A percentile compares a stretch with the other conserved stretches of the same genome.
phyloP scores from a whole-genome alignment of 2,888 invertebrate genomes.

The Polydrusus pterygomalis region DNA sequence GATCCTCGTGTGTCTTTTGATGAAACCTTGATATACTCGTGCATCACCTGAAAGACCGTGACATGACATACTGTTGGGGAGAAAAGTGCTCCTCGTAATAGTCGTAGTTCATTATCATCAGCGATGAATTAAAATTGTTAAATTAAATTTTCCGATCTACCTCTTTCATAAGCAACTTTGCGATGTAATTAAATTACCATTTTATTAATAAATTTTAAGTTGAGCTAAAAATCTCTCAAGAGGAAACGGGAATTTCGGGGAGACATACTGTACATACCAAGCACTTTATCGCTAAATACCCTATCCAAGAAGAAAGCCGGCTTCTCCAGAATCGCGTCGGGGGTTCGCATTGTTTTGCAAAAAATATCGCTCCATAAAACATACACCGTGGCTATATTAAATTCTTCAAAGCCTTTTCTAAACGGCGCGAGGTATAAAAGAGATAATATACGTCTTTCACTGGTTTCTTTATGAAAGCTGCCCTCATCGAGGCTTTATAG shows the following conservation, averaged over 20 bases:
- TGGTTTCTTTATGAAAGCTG: conserved; percentile 53
- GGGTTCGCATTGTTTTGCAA: conserved; percentile 62
- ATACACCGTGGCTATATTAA: conserved; percentile 62
- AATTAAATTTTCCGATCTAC: background rate
- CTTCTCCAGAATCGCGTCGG: conserved; percentile 40
- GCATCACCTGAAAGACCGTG: no score
- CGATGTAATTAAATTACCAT: background rate
- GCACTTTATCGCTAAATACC: conserved; percentile 51
- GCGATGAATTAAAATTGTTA: no score
- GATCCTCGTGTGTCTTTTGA: no score
- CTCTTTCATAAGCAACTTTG: background rate
- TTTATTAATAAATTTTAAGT: background rate
- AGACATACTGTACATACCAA: conserved; percentile 36
- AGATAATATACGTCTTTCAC: conserved; percentile 52
- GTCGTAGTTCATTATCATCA: no score
- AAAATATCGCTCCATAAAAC: conserved; percentile 68
- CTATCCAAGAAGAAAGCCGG: conserved; percentile 40
- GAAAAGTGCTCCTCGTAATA: no score
- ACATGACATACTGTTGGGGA: no score
- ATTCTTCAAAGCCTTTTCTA: conserved; percentile 55
- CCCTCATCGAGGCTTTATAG: conserved; percentile 33
- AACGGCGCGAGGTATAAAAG: conserved; percentile 55
- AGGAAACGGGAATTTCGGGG: background rate
- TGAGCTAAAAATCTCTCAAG: conserved; percentile 6
- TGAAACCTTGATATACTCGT: no score